Evolutionary conservation across 2,797 vertebrate species (phyloP).

Genomic region (Loris lydekkerianus): DNA sequence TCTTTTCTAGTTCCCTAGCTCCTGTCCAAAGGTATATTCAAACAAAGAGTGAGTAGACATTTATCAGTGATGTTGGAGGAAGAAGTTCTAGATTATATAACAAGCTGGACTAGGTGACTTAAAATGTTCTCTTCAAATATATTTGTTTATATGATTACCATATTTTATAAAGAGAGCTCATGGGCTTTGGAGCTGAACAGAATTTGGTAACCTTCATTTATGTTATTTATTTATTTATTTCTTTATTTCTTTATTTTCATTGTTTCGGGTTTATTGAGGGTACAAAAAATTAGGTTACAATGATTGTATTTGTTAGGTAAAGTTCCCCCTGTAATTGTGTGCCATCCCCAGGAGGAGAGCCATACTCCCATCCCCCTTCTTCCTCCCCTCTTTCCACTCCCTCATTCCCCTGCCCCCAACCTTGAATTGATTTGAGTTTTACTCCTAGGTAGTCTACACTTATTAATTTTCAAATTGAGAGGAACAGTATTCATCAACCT

Average conservation of each 20-base stretch:
- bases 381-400: no score
- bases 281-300: no score
- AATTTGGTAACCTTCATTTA: background rate
- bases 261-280: no score
- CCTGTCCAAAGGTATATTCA: background rate
- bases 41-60: background rate
- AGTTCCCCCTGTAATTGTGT: no score
- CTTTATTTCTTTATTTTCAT: no score
- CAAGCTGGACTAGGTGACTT: background rate
- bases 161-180: background rate
- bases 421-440: no score
- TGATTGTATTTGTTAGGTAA: no score
- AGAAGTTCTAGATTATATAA: background rate
- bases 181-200: background rate
- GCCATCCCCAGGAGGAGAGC: no score
- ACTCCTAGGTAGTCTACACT: background rate
- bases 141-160: background rate
- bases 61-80: background rate
- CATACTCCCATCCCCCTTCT: no score
- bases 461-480: slow-evolving; percentile 25
- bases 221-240: no score
- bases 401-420: no score
- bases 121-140: background rate
- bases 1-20: background rate
- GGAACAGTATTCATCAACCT: background rate